Base-by-base conservation (phyloP, 1,140 invertebrate genomes). In the Lordiphosa clarofinis region DNA sequence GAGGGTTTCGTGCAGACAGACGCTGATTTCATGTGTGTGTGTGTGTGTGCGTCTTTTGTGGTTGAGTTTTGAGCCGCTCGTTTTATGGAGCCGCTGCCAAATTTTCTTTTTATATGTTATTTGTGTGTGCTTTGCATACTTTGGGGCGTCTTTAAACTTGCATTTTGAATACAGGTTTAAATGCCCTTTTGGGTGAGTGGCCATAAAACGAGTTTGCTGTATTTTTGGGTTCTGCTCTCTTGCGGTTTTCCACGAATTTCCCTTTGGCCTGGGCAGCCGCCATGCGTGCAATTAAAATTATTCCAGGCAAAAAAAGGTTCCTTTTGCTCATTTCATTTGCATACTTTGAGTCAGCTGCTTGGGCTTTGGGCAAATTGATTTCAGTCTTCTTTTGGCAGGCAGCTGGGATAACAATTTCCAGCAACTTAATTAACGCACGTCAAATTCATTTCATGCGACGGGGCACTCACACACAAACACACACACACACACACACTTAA, bases 51-150 rank as follows among this genome's bases (percentile, higher is more conserved):
- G 24, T 28, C 57, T 49, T 78, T 73, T 79, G 73, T 73, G 73
- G 74, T 68, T 69, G 69, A 68, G 69, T 66, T 73, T 73, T 62
- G 58, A 75, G 43, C 49, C 53, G 47, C 59, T 64, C 54, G 50
- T 67, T 67, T 67, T 67, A 67, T 67, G 62, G 38, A 12, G 33
- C 15, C 13, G 43, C 43, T 46, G 24, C 36, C 36, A 56, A 56
- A 52, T 42, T 59, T 55, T 68, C 28, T 50, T 62, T 49, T 68
- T 59, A 73, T 66, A 69, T 73, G 63, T 78, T 76, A 64, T 76
- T 76, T 79, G 62, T 78, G 73, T 76, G 73, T 76, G 73, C 68
- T 79, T 73, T 69, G 69, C 73, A 78, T 79, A 79, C 73, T 79
- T 78, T 69, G 56, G 74, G 74, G 63, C 64, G 64, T 79, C 75